phyloP scores from a whole-genome alignment of 1,140 invertebrate species.

The Helicoverpa zea region DNA sequence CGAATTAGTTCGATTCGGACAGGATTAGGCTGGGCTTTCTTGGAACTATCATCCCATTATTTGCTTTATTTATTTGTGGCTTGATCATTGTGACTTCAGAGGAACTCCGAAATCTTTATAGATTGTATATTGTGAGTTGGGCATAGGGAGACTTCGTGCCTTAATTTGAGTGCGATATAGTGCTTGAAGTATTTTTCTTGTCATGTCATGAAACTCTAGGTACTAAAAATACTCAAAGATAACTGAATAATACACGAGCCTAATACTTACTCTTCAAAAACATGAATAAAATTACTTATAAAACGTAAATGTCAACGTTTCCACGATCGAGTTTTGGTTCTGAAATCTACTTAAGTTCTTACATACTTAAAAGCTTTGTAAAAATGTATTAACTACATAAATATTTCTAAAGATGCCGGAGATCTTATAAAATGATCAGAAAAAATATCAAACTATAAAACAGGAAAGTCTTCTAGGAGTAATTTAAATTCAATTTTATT shows the following conservation, averaged over 20 bases:
- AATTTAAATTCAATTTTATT: conserved; percentile 9
- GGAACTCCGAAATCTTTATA: too few species aligned
- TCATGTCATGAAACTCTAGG: too few species aligned
- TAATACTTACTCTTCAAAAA: neutral
- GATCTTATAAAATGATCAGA: neutral
- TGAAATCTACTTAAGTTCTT: conserved; percentile 1
- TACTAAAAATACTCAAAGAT: too few species aligned
- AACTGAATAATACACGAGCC: neutral
- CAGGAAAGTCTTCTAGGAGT: conserved; percentile 1
- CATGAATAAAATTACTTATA: conserved; percentile 1
- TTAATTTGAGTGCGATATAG: too few species aligned
- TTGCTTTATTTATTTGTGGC: too few species aligned
- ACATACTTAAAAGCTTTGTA: neutral
- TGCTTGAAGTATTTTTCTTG: too few species aligned
- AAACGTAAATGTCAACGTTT: conserved; percentile 13
- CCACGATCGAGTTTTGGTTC: conserved; percentile 13
- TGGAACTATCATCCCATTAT: neutral
- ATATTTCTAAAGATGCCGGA: neutral
- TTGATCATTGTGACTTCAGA: too few species aligned
- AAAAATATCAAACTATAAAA: neutral
- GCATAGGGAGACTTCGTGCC: too few species aligned
- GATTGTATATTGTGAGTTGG: too few species aligned
- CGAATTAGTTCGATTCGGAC: conserved; percentile 7
- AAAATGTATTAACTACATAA: neutral
- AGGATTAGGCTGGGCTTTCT: neutral